Conservation (phyloP, 2,113 vertebrate species). For the Gasterosteus aculeatus region DNA sequence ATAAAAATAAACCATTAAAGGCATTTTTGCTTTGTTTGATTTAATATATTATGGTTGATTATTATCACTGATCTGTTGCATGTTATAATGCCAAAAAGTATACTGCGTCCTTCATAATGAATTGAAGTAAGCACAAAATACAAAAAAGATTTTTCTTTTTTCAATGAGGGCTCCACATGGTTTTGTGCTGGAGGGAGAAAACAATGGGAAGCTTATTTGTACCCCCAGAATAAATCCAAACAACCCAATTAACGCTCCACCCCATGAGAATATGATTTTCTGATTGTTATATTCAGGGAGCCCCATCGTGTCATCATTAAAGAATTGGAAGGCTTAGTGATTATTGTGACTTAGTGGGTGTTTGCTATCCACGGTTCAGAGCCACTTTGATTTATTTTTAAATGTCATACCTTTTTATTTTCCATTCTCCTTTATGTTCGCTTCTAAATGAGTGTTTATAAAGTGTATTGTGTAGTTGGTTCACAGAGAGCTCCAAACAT, state of each 20-base stretch:
- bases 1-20: background rate
- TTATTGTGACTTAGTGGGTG: constrained; percentile 24
- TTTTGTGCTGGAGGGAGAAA: constrained; percentile 29
- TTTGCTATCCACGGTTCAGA: constrained; percentile 15
- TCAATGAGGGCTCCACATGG: constrained; percentile 47
- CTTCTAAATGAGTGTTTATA: background rate
- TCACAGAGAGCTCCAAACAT: background rate
- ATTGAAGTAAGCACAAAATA: background rate
- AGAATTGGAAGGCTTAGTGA: constrained; percentile 1
- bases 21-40: background rate
- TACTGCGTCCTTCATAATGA: background rate
- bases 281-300: constrained; percentile 22
- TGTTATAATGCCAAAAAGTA: background rate
- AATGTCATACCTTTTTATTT: constrained; percentile 12
- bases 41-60: background rate
- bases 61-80: background rate
- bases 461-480: constrained; percentile 10
- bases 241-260: constrained; percentile 52
- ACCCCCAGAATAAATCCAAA: constrained; percentile 32
- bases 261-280: constrained; percentile 33
- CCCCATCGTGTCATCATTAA: constrained; percentile 26
- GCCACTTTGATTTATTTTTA: background rate
- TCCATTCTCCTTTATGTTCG: constrained; percentile 13
- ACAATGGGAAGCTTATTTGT: constrained; percentile 39
- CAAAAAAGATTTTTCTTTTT: constrained; percentile 1